These are phyloP conservation scores for Chaetodon auriga DNA, from an alignment of 2,113 vertebrate species.

Conservation along the genomic window DNA sequence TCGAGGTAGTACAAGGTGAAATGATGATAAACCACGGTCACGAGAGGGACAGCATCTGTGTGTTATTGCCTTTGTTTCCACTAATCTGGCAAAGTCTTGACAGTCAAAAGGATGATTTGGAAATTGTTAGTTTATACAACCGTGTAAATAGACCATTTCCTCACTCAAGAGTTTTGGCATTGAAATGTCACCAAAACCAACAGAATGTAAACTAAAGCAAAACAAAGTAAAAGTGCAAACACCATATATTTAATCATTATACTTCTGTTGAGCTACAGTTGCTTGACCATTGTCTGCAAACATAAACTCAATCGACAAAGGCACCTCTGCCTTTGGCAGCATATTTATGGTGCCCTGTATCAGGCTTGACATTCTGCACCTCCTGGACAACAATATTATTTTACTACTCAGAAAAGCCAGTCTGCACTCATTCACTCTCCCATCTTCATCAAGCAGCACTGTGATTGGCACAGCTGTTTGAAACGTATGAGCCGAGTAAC, in stretches of 20 bases:
- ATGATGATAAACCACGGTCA: not conserved
- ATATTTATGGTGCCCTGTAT: not conserved
- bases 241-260: not conserved
- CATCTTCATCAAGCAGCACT: not conserved
- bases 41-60: not conserved
- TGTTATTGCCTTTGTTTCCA: not conserved
- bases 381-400: slow-evolving; percentile 13
- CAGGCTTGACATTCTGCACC: not conserved
- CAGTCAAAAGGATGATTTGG: not conserved
- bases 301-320: not conserved
- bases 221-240: not conserved
- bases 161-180: not conserved
- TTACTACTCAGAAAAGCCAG: not conserved
- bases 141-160: not conserved
- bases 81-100: not conserved
- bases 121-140: not conserved
- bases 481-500: not conserved
- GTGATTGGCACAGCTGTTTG: not conserved
- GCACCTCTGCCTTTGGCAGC: not conserved
- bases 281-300: not conserved
- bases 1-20: not conserved
- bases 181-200: not conserved
- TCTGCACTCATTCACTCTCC: not conserved
- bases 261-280: not conserved
- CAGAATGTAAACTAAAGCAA: not conserved